Conservation (phyloP, 2,797 vertebrate genomes). For the Argentina silus region DNA sequence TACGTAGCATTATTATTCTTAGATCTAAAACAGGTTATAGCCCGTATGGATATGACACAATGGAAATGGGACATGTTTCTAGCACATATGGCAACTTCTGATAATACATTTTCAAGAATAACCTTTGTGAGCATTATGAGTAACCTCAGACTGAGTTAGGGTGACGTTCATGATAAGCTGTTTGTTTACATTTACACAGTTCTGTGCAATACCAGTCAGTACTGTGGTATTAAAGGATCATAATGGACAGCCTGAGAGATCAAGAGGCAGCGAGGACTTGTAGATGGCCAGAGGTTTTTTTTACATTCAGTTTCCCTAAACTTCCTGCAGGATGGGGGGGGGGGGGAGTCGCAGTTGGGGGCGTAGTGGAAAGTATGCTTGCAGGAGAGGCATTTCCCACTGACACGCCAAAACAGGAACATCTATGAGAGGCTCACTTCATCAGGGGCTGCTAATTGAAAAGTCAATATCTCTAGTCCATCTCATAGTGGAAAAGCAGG, state of each 20-base stretch:
- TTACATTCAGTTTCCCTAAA: conserved; percentile 39
- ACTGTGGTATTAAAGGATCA: background rate
- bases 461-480: background rate
- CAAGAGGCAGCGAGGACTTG: conserved; percentile 9
- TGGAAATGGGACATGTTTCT: background rate
- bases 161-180: background rate
- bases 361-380: conserved; percentile 43
- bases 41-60: background rate
- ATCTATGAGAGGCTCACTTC: conserved; percentile 52
- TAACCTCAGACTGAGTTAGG: background rate
- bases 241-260: conserved; percentile 13
- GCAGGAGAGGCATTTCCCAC: conserved; percentile 61
- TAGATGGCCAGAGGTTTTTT: background rate
- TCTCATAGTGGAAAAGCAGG: background rate
- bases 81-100: too few species aligned
- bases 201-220: background rate
- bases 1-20: background rate
- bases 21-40: background rate
- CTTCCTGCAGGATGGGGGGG: conserved; percentile 21
- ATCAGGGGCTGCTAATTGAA: conserved; percentile 54
- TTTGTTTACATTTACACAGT: background rate
- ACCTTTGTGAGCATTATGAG: background rate
- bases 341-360: background rate
- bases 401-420: conserved; percentile 59
- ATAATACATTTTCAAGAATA: background rate